Base-by-base conservation (phyloP, 2,113 vertebrate species). In the Circaetus gallicus region DNA sequence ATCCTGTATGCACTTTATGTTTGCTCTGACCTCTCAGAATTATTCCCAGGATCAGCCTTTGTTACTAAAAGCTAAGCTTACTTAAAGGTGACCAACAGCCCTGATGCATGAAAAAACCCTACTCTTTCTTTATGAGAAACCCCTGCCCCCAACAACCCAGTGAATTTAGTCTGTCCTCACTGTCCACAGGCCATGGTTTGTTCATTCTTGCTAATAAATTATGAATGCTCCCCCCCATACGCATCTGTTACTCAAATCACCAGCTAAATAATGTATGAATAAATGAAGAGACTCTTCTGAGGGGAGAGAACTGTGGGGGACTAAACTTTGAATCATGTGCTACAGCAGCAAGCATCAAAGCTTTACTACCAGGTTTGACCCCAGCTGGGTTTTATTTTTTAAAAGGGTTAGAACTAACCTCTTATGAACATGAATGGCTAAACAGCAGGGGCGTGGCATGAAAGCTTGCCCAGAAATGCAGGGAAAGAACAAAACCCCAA, bases 261-360 rank as follows among this genome's bases (percentile, higher is more conserved):
- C 62, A 93, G 63, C 90, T 97, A 97, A 97, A 98, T 98, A 97
- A 98, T 96, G 91, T 10, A 98, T 96, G 91, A 95, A 94, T 72
- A 97, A 96, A 90, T 82, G 71, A 86, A 96, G 91, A 95, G 91
- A 62, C 73, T 86, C 32, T 36, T 92, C 90, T 77, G 92, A 97
- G 77, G 90, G 62, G 85, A 95, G 82, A 91, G 81, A 83, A 63
- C 96, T 86, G 90, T 56, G n/a, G 95, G 94, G 56, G 89, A 66
- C 89, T 82, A 66, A 97, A 97, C 96, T 96, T 96, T 96, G 93
- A 95, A 86, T 79, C 50, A 31, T 88, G 82, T 66, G 91, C 91
- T 90, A 77, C 85, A 89, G 92, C 84, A 94, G 95, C 87, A 82
- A 81, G 94, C 96, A 95, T 97, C 97, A 97, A 97, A 97, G 96